These are phyloP conservation scores for Puntigrus tetrazona DNA, from an alignment of 2,113 vertebrate genomes.

Conservation along the genomic window DNA sequence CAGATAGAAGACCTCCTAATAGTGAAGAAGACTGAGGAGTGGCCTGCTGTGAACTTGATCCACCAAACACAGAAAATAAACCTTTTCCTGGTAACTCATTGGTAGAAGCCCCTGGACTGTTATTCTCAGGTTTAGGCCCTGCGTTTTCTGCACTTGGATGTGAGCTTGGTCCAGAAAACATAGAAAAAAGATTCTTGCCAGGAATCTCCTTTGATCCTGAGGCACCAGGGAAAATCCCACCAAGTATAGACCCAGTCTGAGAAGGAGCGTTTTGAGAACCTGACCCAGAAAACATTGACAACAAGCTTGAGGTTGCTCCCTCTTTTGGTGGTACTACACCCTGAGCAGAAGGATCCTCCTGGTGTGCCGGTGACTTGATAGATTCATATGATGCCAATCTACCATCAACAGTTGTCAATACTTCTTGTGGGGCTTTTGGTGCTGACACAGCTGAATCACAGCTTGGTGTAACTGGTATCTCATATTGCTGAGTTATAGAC, in stretches of 20 bases:
- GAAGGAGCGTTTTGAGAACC: conserved; percentile 58
- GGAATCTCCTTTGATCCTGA: conserved; percentile 52
- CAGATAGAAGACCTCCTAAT: conserved; percentile 57
- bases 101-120: conserved; percentile 50
- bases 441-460: not conserved
- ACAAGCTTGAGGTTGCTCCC: conserved; percentile 25
- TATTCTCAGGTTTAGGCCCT: conserved; percentile 14
- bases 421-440: conserved; percentile 17
- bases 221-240: conserved; percentile 64
- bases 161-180: conserved; percentile 67
- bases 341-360: conserved; percentile 62
- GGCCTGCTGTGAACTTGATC: conserved; percentile 56
- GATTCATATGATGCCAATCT: conserved; percentile 52
- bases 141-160: conserved; percentile 6
- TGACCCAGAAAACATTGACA: conserved; percentile 68
- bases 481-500: conserved; percentile 11
- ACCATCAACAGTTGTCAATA: conserved; percentile 28
- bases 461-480: not conserved
- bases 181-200: conserved; percentile 75
- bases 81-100: conserved; percentile 52
- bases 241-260: conserved; percentile 67
- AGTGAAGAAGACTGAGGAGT: conserved; percentile 57
- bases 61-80: conserved; percentile 62
- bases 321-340: conserved; percentile 61
- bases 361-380: conserved; percentile 51